Evolutionary conservation across 1,140 invertebrate genomes (phyloP).

Genomic region (Bombus consobrinus): DNA sequence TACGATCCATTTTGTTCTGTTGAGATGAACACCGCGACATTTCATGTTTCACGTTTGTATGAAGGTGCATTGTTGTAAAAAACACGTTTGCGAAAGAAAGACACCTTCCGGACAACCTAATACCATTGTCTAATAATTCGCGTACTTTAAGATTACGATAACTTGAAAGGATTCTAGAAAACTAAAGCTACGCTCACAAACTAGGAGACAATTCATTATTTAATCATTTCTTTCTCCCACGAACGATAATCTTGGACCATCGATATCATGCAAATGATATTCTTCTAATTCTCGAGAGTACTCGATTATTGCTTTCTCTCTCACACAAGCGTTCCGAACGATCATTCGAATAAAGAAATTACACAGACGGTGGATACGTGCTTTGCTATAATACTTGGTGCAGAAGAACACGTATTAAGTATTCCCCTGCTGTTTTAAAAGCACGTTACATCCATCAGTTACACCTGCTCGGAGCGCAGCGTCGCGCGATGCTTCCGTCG

Average conservation of each 20-base stretch:
- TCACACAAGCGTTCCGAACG: background rate
- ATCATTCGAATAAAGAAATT: constrained; percentile 60
- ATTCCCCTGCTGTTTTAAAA: constrained; percentile 67
- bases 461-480: constrained; percentile 60
- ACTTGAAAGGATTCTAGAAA: too few species aligned
- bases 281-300: background rate
- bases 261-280: background rate
- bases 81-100: too few species aligned
- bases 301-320: background rate
- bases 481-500: constrained; percentile 57
- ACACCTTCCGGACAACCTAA: too few species aligned
- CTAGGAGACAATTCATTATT: too few species aligned
- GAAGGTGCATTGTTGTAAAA: too few species aligned
- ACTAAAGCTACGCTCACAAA: rapidly evolving
- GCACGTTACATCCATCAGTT: constrained; percentile 68
- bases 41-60: too few species aligned
- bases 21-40: too few species aligned
- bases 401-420: constrained; percentile 67
- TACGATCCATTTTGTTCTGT: too few species aligned
- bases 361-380: constrained; percentile 47
- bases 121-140: too few species aligned
- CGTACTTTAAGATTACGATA: too few species aligned
- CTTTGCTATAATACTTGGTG: constrained; percentile 58
- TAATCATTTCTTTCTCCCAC: background rate
- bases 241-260: background rate